phyloP scores from a whole-genome alignment of 2,113 vertebrate species.

The Chelonoidis abingdonii region DNA sequence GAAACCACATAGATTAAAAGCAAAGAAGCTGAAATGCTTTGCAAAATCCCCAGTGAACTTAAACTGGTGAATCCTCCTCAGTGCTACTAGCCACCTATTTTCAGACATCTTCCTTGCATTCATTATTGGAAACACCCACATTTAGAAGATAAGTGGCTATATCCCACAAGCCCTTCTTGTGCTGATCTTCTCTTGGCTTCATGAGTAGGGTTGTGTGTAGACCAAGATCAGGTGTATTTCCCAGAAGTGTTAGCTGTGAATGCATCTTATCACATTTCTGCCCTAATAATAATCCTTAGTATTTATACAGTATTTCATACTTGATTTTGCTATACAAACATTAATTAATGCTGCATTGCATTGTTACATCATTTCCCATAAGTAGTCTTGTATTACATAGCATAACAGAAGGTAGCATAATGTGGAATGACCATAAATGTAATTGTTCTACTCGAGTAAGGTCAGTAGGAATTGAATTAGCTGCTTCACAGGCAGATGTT shows the following conservation, averaged over 20 bases:
- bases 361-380: neutral
- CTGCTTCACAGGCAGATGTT: conserved; percentile 50
- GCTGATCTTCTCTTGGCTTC: neutral
- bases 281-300: neutral
- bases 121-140: neutral
- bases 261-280: neutral
- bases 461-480: conserved; percentile 67
- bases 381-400: neutral
- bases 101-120: neutral
- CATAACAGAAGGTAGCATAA: conserved; percentile 31
- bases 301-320: neutral
- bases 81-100: neutral
- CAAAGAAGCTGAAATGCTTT: neutral
- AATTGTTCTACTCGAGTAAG: conserved; percentile 22
- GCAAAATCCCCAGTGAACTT: neutral
- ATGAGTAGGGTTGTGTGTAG: neutral
- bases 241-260: neutral
- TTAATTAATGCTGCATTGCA: neutral
- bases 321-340: neutral
- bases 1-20: neutral
- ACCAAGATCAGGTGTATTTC: neutral
- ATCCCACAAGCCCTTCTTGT: neutral
- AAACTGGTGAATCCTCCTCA: neutral
- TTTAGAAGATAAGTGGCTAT: neutral
- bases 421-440: conserved; percentile 24